Evolutionary conservation across 2,797 vertebrate species (phyloP).

Genomic region (Danio aesculapii): DNA sequence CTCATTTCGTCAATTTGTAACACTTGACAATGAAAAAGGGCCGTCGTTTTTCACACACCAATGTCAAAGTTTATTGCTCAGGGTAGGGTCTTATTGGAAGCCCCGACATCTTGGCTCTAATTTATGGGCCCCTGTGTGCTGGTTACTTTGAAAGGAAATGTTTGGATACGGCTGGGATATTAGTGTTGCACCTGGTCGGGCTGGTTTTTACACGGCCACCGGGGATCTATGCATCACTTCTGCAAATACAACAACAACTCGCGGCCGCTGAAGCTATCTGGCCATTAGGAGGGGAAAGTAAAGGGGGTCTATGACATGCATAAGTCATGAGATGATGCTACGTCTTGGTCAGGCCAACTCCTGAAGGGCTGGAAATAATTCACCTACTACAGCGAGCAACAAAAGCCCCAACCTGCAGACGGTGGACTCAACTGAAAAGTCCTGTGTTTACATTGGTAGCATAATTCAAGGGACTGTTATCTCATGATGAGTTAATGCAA

Average conservation of each 20-base stretch:
- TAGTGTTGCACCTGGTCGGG: conserved; percentile 96
- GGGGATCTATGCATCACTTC: conserved; percentile 92
- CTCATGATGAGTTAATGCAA: conserved; percentile 19
- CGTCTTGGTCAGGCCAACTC: conserved; percentile 68
- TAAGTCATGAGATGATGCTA: conserved; percentile 74
- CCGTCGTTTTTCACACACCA: conserved; percentile 88
- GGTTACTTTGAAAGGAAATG: conserved; percentile 98
- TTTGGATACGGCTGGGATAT: conserved; percentile 97
- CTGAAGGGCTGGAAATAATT: conserved; percentile 59
- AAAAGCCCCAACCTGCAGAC: conserved; percentile 49
- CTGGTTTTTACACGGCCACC: conserved; percentile 87
- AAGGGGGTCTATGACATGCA: conserved; percentile 70
- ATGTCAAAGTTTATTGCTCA: conserved; percentile 92
- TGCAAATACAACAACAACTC: conserved; percentile 74
- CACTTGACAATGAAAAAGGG: conserved; percentile 92
- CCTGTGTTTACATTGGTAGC: conserved; percentile 22
- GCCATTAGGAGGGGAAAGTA: conserved; percentile 63
- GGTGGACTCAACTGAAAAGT: not conserved
- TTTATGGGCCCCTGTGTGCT: conserved; percentile 95
- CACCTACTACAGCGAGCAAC: conserved; percentile 48
- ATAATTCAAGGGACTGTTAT: conserved; percentile 17
- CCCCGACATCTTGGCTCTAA: conserved; percentile 91
- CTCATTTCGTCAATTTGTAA: conserved; percentile 98
- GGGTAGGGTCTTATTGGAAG: conserved; percentile 87
- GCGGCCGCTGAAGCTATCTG: conserved; percentile 36